Base-by-base conservation (phyloP, 2,797 vertebrate species). In the Microhierax caerulescens region DNA sequence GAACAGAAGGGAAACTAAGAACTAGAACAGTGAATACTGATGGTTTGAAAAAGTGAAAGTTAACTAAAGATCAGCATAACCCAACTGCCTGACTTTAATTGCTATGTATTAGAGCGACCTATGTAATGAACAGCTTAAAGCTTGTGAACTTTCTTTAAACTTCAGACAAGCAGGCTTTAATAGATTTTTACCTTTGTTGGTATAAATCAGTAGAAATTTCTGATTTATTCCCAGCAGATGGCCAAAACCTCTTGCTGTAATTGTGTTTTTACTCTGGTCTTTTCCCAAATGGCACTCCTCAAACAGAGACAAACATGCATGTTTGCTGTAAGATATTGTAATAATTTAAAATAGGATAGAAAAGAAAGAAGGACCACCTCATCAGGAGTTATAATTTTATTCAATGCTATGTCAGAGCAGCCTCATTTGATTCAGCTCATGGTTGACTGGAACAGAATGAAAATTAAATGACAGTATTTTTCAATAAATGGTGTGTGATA, bases 81-180 rank as follows among this genome's bases (percentile, higher is more conserved):
- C 37, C 50, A 95, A 60, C 32, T 94, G 60, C 96, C 94, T 95
- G 74, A 81, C 74, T 96, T 95, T 80, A 78, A 89, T 92, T 97
- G 30, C 43, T 91, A 34, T 10, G 8, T 92, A 70, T 92, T 95
- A 81, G 76, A 94, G 57, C 91, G 72, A 85, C n/a, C 61, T 59
- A 72, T 48, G 78, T 53, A 88, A 83, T 79, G 97, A 96, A 67
- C 65, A 94, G 61, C 79, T 93, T 92, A 93, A 95, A 93, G 48
- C 64, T 97, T 88, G 39, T 76, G 69, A 93, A 93, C 74, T 91
- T 95, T 86, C 76, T 97, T 97, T 91, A 93, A 95, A 93, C 68
- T 90, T 94, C 76, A 87, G 79, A 89, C n/a, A 97, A 95, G 25
- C 34, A 96, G 70, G 63, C 51, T 96, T 94, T 97, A 94, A 92